A percentile compares a stretch with the other conserved stretches of the same genome.
Evolutionary conservation across 2,888 invertebrate genomes (phyloP).

Genomic region (Synergus gifuensis): DNA sequence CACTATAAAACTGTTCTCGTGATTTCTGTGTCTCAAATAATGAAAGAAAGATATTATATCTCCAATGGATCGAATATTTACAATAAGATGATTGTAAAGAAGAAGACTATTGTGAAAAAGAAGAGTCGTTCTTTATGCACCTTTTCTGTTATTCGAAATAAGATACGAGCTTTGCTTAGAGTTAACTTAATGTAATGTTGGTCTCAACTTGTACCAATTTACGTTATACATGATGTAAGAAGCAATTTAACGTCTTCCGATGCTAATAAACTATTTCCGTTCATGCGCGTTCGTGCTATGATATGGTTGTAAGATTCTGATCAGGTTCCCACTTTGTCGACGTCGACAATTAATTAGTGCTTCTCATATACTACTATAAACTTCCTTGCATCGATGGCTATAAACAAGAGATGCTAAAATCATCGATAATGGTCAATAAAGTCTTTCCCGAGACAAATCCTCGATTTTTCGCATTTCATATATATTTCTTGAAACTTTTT

Average conservation of each 20-base stretch:
- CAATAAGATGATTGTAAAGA: too few relatives aligned
- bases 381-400: conserved; percentile 3
- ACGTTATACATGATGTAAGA: conserved; percentile 56
- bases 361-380: conserved; percentile 21
- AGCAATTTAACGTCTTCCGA: conserved; percentile 58
- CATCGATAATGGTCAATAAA: conserved; percentile 13
- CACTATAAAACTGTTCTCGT: neutral
- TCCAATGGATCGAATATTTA: too few relatives aligned
- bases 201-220: conserved; percentile 57
- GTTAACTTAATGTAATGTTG: conserved; percentile 49
- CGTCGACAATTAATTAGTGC: conserved; percentile 39
- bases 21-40: neutral
- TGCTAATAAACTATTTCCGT: conserved; percentile 60
- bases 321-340: conserved; percentile 39
- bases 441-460: conserved; percentile 15
- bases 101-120: neutral
- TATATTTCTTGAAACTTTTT: too few relatives aligned
- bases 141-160: conserved; percentile 5
- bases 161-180: conserved; percentile 45
- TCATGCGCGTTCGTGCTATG: conserved; percentile 30
- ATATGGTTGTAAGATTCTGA: conserved; percentile 10
- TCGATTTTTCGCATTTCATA: neutral
- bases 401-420: conserved; percentile 27
- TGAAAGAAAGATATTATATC: too few relatives aligned
- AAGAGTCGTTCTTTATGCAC: conserved; percentile 2